Percentiles rank a stretch among this genome's conserved stretches.
phyloP scores from a whole-genome alignment of 2,888 invertebrate species.

The Dryobotodes eremita region DNA sequence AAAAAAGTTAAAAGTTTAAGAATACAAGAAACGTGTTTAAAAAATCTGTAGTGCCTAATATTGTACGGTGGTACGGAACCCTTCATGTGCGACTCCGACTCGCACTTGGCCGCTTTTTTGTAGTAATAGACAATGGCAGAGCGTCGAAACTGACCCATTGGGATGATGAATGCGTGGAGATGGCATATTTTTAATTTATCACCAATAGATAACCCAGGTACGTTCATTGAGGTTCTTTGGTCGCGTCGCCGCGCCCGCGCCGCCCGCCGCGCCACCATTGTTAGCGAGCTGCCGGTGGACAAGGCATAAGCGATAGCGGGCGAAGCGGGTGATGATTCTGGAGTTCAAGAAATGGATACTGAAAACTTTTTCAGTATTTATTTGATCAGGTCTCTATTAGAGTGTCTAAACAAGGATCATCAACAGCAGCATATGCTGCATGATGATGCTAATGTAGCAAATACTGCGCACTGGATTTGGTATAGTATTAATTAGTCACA shows the following conservation, averaged over 20 bases:
- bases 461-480: too few relatives aligned
- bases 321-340: constrained; percentile 13
- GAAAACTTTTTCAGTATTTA: background rate
- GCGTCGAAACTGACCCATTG: constrained; percentile 79
- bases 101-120: constrained; percentile 27
- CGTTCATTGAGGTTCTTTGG: constrained; percentile 85
- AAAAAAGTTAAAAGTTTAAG: background rate
- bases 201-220: constrained; percentile 88
- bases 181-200: constrained; percentile 90
- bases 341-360: background rate
- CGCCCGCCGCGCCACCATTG: constrained; percentile 83
- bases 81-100: background rate
- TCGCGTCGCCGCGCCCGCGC: constrained; percentile 72
- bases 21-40: too few relatives aligned
- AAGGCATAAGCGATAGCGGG: constrained; percentile 62
- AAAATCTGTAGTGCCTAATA: background rate
- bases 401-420: background rate
- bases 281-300: constrained; percentile 50
- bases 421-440: background rate
- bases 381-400: background rate
- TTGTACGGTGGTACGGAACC: background rate
- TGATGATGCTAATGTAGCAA: too few relatives aligned
- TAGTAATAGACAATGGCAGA: constrained; percentile 71
- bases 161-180: constrained; percentile 87
- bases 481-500: too few relatives aligned